Evolutionary conservation across 1,140 invertebrate species (phyloP), one percentile per base, ranked within the genome.

Genomic region (Habropoda laboriosa): DNA sequence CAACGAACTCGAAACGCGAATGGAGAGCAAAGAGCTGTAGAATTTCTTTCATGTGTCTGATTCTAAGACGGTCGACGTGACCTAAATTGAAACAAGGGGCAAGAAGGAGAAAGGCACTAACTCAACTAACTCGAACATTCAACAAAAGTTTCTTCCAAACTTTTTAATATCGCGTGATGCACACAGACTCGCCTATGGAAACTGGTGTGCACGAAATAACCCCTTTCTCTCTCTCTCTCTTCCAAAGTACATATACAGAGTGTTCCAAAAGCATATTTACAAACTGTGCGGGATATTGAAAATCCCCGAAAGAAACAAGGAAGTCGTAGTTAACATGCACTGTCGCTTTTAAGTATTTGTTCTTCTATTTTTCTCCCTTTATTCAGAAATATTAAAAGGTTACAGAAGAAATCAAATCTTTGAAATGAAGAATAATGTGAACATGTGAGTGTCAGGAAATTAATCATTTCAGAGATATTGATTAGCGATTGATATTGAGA

Each of bases 91-190:
- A 67, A 67, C 35, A 30, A 51, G 67, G 13, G 53, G 12, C 16
- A 0, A n/a, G 13, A 53, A 38, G 51, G 1, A 13, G 13, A 8
- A 74, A 66, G 42, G n/a, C 13, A 24, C 30, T 27, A 51, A 80
- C 42, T 74, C 18, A 1, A 47, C n/a, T 55, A 74, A 61, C 49
- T 67, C n/a, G 72, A 38, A 79, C 38, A 27, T n/a, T 35, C 18
- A 16, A n/a, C 49, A 13, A 67, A 76, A 67, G n/a, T 35, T 57
- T 40, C 27, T 64, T 42, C 3, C 32, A 30, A 76, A 47, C 71
- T n/a, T 81, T 76, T 81, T 35, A 32, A 51, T 55, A 40, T 68
- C 24, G 53, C 64, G 57, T 57, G 79, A 32, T 40, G 45, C 40
- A 32, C 51, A 35, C 13, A 7, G 58, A 7, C 4, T 13, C 58